Base-by-base conservation (phyloP, 92 coral and sea anemone genomes). In the Porites cylindrica region DNA sequence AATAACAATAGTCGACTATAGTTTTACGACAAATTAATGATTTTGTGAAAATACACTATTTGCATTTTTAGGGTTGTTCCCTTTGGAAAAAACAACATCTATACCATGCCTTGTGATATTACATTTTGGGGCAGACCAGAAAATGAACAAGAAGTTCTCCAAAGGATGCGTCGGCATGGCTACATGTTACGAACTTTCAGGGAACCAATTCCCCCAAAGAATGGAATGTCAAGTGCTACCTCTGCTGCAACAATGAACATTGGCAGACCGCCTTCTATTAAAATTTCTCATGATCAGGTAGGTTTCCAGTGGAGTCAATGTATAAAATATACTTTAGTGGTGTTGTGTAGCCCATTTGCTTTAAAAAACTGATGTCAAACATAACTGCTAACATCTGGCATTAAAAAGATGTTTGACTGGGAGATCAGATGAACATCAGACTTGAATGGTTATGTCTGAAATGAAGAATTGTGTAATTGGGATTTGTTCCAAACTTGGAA, bases 91-190 rank as follows among this genome's bases (percentile, higher is more conserved):
- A 89, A 91, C 68, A 94, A 94, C 84, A 90, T 94, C 29, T 94
- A 78, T 71, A 85, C 89, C 56, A 94, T 94, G 95, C 97, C 97
- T 24, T 94, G 97, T 84, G 97, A 94, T 72, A 85, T 94, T 19
- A 26, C 97, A 67, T 94, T 94, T 78, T 94, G 97, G 97, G 95
- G 97, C 3, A 91, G 78, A 75, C 93, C 90, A 51, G 95, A 91
- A 56, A 83, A 91, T 90, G 90, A 91, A 81, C 88, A 89, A 32
- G 78, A 80, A 10, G 97, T 94, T 26, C 56, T 94, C 43, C 92
- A 91, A 82, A 89, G 63, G 54, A 94, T 94, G 97, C 93, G 86
- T 38, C 86, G 82, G 53, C 62, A 89, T 89, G 97, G 97, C 11
- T 92, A 86, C 58, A 60, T 83, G 7, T 75, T 94, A 76, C 79